Conservation (phyloP, 2,113 vertebrate genomes). For the Mus pahari region DNA sequence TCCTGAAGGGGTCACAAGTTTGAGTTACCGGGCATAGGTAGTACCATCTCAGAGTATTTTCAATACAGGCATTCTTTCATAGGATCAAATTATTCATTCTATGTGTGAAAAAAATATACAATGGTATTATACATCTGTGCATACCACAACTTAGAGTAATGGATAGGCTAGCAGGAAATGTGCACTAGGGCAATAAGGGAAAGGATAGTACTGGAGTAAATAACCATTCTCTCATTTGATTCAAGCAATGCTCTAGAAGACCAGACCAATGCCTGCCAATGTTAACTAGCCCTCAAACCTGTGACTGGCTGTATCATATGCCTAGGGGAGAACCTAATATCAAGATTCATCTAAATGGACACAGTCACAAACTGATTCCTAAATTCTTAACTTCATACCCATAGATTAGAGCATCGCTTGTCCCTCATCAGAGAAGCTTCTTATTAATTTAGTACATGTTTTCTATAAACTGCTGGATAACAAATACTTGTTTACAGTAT, state of each 20-base stretch:
- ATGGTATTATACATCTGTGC: background rate
- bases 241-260: background rate
- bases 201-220: background rate
- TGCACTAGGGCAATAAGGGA: background rate
- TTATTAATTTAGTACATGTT: background rate
- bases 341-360: background rate
- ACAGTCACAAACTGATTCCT: background rate
- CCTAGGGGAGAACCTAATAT: too few species aligned
- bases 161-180: background rate
- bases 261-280: too few species aligned
- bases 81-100: background rate
- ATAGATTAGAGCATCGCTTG: background rate
- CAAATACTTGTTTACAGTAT: background rate
- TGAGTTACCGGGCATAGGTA: background rate
- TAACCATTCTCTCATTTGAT: background rate
- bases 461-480: background rate
- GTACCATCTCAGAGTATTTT: background rate
- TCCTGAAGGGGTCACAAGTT: background rate
- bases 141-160: background rate
- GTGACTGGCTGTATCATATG: too few species aligned
- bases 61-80: background rate
- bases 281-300: background rate
- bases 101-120: background rate
- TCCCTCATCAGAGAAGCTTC: background rate
- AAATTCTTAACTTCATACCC: background rate